These are phyloP conservation scores for Dendrolimus kikuchii DNA, from an alignment of 1,140 invertebrate species.

Conservation along the genomic window DNA sequence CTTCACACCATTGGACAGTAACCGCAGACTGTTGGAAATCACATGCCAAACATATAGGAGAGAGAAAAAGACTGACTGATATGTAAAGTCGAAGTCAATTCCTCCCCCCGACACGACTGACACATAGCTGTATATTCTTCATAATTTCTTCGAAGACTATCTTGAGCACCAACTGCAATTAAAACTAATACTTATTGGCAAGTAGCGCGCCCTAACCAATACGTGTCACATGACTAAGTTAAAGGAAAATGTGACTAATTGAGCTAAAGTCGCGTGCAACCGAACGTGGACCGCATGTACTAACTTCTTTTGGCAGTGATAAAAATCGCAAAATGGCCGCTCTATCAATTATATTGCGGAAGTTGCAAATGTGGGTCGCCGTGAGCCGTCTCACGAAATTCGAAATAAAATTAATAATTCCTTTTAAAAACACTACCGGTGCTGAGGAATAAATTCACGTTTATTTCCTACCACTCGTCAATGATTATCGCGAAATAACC, in stretches of 20 bases:
- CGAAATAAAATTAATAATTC: conserved; percentile 16
- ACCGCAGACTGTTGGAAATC: conserved; percentile 23
- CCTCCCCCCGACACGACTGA: conserved; percentile 60
- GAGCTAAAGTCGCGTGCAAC: conserved; percentile 13
- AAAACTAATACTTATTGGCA: conserved; percentile 20
- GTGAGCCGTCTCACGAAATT: conserved; percentile 33
- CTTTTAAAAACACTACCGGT: conserved; percentile 8
- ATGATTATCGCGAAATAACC: conserved; percentile 5
- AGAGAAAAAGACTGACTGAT: conserved; percentile 71
- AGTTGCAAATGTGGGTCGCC: conserved; percentile 49
- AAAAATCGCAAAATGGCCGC: conserved; percentile 27
- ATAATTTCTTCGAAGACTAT: conserved; percentile 24
- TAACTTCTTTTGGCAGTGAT: conserved; percentile 18
- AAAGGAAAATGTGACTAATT: conserved; percentile 33
- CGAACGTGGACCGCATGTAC: conserved; percentile 13
- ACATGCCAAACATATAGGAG: conserved; percentile 62
- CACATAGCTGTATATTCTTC: conserved; percentile 45
- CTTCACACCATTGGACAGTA: too few species aligned
- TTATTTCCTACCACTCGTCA: conserved; percentile 4
- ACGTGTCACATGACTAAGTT: conserved; percentile 34
- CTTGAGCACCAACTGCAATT: conserved; percentile 30
- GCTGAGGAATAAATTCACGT: too few species aligned
- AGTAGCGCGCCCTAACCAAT: conserved; percentile 11
- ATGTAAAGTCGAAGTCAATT: conserved; percentile 45
- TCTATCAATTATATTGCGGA: conserved; percentile 36